Base-by-base conservation (phyloP, 2,888 invertebrate species). In the Platypus cylindrus region DNA sequence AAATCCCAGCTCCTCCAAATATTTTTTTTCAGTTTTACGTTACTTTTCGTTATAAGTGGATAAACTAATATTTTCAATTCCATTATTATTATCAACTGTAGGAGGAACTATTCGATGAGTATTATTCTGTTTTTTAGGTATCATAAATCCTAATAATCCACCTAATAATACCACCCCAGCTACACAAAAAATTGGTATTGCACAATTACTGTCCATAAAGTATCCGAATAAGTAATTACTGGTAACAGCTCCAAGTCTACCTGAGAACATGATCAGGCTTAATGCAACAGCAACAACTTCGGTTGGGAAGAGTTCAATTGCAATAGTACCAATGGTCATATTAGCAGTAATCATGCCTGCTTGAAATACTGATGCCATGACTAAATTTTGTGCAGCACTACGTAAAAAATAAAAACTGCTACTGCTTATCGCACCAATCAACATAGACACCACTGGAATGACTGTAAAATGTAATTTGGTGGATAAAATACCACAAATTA, bases 161-260 rank as follows among this genome's bases (percentile, higher is more conserved):
- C 59, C 59, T 11, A 56, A 12, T 5, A 70, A 53, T 30, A 71
- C 59, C 17, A 70, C 56, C 2, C 60, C 64, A 3, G 71, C 70
- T 1, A 77, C 73, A 1, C 73, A 58, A 33, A 75, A 66, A 48
- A 78, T 71, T 0, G 77, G 75, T 2, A 75, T 66, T 22, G 71
- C 70, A 43, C 75, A 75, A 27, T 71, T 71, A 35, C 64, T 65
- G 53, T 77, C 77, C 32, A 78, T 62, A 2, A 76, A 61, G 15
- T 65, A 67, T 3, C 77, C 78, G 20, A 78, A 73, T 0, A 73
- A 66, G 5, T 75, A 46, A 57, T 77, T 78, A 36, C 76, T 73
- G 1, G 66, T 63, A 38, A 77, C 71, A 1, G 77, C 77, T 1
- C 78, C 78, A 1, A 73, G 58, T 36, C 78, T 63, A 2, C 78